Evolutionary conservation across 2,888 invertebrate species (phyloP), one percentile per base, ranked within the genome.

Genomic region (Gonocerus acuteangulatus): DNA sequence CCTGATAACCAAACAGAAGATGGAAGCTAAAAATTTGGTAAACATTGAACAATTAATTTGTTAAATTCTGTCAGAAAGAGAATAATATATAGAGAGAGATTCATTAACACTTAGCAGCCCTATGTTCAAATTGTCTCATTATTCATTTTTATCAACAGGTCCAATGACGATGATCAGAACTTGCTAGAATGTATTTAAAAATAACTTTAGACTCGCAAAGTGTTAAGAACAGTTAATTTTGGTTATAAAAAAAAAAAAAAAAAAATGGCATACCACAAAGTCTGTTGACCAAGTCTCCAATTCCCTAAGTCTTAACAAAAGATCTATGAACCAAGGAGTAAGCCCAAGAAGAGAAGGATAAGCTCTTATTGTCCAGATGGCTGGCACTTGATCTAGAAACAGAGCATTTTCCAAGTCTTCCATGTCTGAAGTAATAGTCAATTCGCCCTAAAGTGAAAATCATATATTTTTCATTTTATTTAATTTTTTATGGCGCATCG

Each of bases 391-490:
- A 77, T 96, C 95, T 70, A 95, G 77, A 73, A 93, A 96, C 62
- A 96, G 74, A 1, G 94, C 84, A 74, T 92, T 94, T 74, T 94
- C 90, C 62, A 96, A 77, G 60, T 92, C 89, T 74, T 96, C 96
- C 96, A 96, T 96, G 69, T 92, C 95, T 1, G 89, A 87, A 2
- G 95, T 95, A 63, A 96, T 95, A 6, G 95, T 95, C 66, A 96
- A 76, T 77, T 96, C 96, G 61, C 96, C 96, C 84, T 87, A 69
- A 39, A 62, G 73, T 71, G 52, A 18, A 32, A 11, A 51, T 36
- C n/a, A n/a, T n/a, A n/a, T n/a, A n/a, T n/a, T n/a, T n/a, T n/a
- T n/a, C n/a, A n/a, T n/a, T n/a, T n/a, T n/a, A n/a, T n/a, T n/a
- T n/a, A n/a, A n/a, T n/a, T n/a, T n/a, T n/a, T n/a, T n/a, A n/a